Evolutionary conservation across 2,888 invertebrate genomes (phyloP).

Genomic region (Bugulina stolonifera): DNA sequence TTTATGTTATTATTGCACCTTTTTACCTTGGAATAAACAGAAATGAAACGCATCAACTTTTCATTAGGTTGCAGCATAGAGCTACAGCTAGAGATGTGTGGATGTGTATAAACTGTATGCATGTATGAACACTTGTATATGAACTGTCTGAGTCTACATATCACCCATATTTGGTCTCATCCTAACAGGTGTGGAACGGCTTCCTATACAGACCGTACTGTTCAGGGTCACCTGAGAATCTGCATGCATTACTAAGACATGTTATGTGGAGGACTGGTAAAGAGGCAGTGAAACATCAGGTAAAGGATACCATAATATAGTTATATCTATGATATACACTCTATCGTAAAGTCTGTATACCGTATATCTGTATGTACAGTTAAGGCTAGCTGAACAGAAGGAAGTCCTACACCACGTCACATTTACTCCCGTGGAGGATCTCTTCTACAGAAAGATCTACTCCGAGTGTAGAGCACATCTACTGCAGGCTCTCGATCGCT

Average conservation of each 20-base stretch:
- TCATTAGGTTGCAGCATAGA: too few species aligned
- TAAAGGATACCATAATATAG: slow-evolving; percentile 41
- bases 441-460: slow-evolving; percentile 66
- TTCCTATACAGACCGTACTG: slow-evolving; percentile 58
- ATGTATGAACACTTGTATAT: too few species aligned
- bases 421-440: slow-evolving; percentile 68
- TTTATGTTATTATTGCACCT: too few species aligned
- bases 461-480: slow-evolving; percentile 54
- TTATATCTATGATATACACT: too few species aligned
- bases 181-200: slow-evolving; percentile 53
- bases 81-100: too few species aligned
- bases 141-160: too few species aligned
- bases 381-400: slow-evolving; percentile 62
- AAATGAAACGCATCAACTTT: too few species aligned
- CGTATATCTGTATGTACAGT: slow-evolving; percentile 28
- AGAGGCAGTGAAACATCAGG: slow-evolving; percentile 63
- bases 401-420: slow-evolving; percentile 60
- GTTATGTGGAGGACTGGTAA: slow-evolving; percentile 69
- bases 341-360: too few species aligned
- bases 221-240: slow-evolving; percentile 52
- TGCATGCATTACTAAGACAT: slow-evolving; percentile 58
- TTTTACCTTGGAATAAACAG: too few species aligned
- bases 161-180: too few species aligned
- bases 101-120: too few species aligned
- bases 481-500: slow-evolving; percentile 9